phyloP scores from a whole-genome alignment of 2,888 invertebrate species.

The Conomelus anceps region DNA sequence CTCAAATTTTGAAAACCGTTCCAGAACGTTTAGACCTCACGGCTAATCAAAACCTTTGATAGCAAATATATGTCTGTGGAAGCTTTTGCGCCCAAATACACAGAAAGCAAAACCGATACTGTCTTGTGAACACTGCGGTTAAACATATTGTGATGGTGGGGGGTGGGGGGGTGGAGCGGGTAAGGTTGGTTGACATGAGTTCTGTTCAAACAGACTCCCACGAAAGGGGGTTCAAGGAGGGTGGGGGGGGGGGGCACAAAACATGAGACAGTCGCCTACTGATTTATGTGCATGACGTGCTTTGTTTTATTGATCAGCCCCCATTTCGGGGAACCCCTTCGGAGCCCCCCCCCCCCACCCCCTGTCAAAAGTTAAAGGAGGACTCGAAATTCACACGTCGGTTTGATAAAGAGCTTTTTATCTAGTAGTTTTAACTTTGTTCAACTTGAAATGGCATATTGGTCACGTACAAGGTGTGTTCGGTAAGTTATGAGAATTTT shows the following conservation, averaged over 20 bases:
- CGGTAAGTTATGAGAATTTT: no score
- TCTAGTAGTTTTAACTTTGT: no score
- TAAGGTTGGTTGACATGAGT: neutral
- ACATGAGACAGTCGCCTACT: neutral
- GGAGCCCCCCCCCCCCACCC: no score
- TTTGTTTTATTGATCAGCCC: neutral
- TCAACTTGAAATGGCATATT: no score
- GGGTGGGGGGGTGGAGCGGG: neutral
- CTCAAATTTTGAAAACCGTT: no score
- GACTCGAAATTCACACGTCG: no score
- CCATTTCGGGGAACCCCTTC: no score
- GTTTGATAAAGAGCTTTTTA: no score
- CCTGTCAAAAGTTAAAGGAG: neutral
- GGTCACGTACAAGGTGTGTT: no score
- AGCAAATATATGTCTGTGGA: neutral
- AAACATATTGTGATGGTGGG: no score
- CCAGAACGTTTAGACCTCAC: no score
- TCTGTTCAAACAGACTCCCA: neutral
- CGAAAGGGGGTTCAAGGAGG: neutral
- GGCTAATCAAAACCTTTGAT: neutral
- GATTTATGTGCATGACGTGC: neutral
- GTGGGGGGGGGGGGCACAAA: neutral
- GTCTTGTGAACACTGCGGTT: neutral
- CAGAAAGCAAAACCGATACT: neutral
- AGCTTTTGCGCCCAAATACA: neutral